Evolutionary conservation across 2,888 invertebrate genomes (phyloP).

Genomic region (Apamea monoglypha): DNA sequence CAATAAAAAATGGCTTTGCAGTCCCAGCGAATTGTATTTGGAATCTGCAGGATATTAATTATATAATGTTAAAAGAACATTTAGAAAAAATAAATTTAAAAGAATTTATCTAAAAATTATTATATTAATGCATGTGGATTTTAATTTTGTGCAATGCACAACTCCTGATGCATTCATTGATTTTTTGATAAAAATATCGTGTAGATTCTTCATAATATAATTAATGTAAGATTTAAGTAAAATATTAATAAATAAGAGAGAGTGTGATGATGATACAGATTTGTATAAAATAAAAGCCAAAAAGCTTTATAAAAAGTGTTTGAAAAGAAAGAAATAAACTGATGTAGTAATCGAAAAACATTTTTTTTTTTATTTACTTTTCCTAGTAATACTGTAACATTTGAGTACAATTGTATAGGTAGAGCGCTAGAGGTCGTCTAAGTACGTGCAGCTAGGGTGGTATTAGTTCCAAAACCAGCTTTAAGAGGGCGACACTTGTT

Average conservation of each 20-base stretch:
- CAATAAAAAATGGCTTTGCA: slow-evolving; percentile 22
- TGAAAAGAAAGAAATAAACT: too few species aligned
- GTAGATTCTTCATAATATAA: slow-evolving; percentile 19
- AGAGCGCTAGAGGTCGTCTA: too few species aligned
- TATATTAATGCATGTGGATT: not conserved
- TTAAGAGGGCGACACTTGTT: too few species aligned
- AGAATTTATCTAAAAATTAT: not conserved
- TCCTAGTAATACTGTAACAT: too few species aligned
- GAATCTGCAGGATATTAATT: slow-evolving; percentile 20
- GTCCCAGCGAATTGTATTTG: slow-evolving; percentile 18
- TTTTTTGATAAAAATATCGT: slow-evolving; percentile 19
- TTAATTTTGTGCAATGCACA: not conserved
- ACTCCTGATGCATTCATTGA: not conserved
- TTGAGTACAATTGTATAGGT: too few species aligned
- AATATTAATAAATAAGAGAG: slow-evolving; percentile 1
- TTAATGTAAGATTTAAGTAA: slow-evolving; percentile 9
- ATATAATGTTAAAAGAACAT: slow-evolving; percentile 22
- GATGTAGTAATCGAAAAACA: too few species aligned
- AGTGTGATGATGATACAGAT: too few species aligned
- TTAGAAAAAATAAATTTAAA: slow-evolving; percentile 37
- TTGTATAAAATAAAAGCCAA: too few species aligned
- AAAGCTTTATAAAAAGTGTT: too few species aligned
- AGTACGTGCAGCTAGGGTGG: too few species aligned
- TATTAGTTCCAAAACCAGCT: too few species aligned
- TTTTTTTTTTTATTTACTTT: too few species aligned